Evolutionary conservation across 2,888 invertebrate species (phyloP), one percentile per base, ranked within the genome.

Genomic region (Tetragonisca angustula): DNA sequence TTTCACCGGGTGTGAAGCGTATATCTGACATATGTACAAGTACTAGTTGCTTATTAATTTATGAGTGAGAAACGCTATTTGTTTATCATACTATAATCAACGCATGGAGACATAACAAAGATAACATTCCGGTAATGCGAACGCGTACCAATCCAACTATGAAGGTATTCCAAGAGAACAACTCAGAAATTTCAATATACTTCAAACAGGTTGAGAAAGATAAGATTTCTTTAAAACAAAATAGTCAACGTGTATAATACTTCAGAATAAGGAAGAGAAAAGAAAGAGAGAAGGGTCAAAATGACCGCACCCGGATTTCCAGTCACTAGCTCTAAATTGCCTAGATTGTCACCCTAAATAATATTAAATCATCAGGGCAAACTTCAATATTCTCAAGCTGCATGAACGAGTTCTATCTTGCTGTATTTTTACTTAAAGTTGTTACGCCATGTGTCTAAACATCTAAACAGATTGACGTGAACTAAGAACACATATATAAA

Each of bases 41-140:
- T 2, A 4, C 64, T 9, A 43, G n/a, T 65, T 36, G 36, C n/a
- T 65, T 67, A 67, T 67, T n/a, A 67, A 67, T 43, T 67, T 43
- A 43, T 2, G 17, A 43, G 36, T 15, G 15, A 43, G 6, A 17
- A 43, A 43, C 43, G 9, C 9, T 43, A 9, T 43, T 43, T 64
- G 21, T 62, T 49, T 67, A 49, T n/a, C 67, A 19, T 17, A 0
- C 43, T 49, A 67, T 68, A 68, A 27, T 50, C 49, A 11, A 24
- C 19, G n/a, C 67, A 2, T 11, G 13, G 1, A 68, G 5, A 68
- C 13, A 19, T 13, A 68, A 68, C 50, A 11, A 13, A 50, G 50
- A 68, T 68, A 68, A 68, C 27, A 27, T 68, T 19, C 50, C 43
- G 11, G 4, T 5, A 13, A 2, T 50, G 24, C 11, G 24, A 27